Evolutionary conservation across 37 sponge, comb jelly and placozoan genomes (phyloP).

Genomic region (Beroe forskalii): DNA sequence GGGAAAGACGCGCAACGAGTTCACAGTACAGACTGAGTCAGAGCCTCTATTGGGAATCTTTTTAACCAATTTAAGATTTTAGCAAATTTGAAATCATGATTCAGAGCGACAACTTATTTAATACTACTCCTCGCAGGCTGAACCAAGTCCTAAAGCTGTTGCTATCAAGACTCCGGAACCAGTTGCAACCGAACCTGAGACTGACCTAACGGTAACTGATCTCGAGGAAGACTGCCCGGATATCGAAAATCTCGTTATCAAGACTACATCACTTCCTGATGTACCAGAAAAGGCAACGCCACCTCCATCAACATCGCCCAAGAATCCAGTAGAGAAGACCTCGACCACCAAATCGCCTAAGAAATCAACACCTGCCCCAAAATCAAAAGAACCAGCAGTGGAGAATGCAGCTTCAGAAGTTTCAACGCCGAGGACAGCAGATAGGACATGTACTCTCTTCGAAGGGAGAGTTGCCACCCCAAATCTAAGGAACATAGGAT

Average conservation of each 20-base stretch:
- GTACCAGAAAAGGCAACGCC: background rate
- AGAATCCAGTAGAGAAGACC: background rate
- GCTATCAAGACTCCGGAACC: background rate
- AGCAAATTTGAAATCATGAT: too few relatives aligned
- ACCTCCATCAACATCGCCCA: background rate
- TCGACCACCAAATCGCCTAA: background rate
- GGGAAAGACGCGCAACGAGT: background rate
- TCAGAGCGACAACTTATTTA: too few relatives aligned
- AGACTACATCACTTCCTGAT: slow-evolving; percentile 19
- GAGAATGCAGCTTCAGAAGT: background rate
- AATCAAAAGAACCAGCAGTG: background rate
- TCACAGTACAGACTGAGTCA: too few relatives aligned
- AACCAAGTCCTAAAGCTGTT: too few relatives aligned
- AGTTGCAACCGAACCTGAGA: background rate
- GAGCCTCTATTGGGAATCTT: too few relatives aligned
- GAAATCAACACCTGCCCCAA: background rate
- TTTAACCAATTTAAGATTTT: too few relatives aligned
- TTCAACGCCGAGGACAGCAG: slow-evolving; percentile 36
- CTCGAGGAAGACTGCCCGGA: slow-evolving; percentile 33
- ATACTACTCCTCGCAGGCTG: too few relatives aligned
- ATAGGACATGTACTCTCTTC: slow-evolving; percentile 5
- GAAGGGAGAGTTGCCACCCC: slow-evolving; percentile 39
- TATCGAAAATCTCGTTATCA: slow-evolving; percentile 34
- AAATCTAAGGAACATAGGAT: slow-evolving; percentile 1
- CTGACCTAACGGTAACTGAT: slow-evolving; percentile 13